Evolutionary conservation across 2,113 vertebrate genomes (phyloP).

Genomic region (Macheiramphus alcinus): DNA sequence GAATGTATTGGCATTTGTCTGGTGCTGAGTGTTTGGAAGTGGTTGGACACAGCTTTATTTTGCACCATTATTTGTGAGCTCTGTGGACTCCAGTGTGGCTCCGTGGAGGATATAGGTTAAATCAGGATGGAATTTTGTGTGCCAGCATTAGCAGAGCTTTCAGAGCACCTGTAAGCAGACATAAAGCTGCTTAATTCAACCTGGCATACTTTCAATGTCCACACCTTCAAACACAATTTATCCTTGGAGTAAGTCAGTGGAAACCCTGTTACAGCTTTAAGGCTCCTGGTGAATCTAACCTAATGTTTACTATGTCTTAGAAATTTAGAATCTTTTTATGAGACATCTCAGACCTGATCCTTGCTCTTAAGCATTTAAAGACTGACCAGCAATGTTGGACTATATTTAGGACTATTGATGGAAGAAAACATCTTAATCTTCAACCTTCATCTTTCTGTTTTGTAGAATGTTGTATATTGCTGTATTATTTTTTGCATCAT

Average conservation of each 20-base stretch:
- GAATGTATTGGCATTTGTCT: not conserved
- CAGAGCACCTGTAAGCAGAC: not conserved
- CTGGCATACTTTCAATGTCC: not conserved
- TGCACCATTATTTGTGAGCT: not conserved
- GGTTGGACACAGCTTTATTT: not conserved
- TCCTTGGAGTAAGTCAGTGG: not conserved
- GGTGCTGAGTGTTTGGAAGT: not conserved
- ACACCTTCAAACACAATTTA: not conserved
- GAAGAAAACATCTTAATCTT: not conserved
- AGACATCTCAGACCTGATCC: not conserved
- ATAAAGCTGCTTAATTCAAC: conserved; percentile 38
- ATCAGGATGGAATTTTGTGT: not conserved
- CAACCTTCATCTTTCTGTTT: not conserved
- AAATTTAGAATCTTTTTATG: not conserved
- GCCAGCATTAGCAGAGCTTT: conserved; percentile 30
- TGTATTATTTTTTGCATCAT: not conserved
- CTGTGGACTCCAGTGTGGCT: not conserved
- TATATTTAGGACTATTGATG: not conserved
- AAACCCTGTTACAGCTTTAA: not conserved
- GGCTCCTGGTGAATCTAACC: not conserved
- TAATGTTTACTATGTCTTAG: not conserved
- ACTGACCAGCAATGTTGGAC: not conserved
- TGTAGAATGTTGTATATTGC: not conserved
- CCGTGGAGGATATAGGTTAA: not conserved
- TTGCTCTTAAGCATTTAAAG: not conserved